Percentiles rank a stretch among this genome's conserved stretches.
phyloP scores from a whole-genome alignment of 2,888 invertebrate species.

The Hirtodrosophila confusa region DNA sequence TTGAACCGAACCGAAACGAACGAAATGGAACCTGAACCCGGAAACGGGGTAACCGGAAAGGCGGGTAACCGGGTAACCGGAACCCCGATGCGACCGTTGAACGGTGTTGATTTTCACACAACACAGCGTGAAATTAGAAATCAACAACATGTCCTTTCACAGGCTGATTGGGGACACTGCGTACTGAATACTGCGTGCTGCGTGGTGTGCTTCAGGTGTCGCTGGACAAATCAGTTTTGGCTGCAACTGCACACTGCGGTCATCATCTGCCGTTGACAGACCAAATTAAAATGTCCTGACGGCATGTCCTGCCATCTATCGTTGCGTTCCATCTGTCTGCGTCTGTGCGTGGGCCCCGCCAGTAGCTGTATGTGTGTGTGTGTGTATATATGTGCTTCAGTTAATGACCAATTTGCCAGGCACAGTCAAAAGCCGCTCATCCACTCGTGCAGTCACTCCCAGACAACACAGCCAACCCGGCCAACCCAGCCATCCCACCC shows the following conservation, averaged over 20 bases:
- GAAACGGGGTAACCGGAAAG: slow-evolving; percentile 7
- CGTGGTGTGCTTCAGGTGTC: slow-evolving; percentile 64
- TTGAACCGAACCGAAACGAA: not conserved
- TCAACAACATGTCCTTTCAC: slow-evolving; percentile 69
- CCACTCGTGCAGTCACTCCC: slow-evolving; percentile 1
- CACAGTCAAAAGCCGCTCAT: slow-evolving; percentile 30
- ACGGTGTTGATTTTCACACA: slow-evolving; percentile 81
- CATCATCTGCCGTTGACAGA: slow-evolving; percentile 78
- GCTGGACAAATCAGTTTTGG: slow-evolving; percentile 53
- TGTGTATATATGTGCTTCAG: slow-evolving; percentile 51
- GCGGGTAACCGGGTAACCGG: slow-evolving; percentile 1
- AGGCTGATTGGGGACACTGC: slow-evolving; percentile 18
- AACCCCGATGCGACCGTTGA: slow-evolving; percentile 20
- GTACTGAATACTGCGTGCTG: not conserved
- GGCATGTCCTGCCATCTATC: slow-evolving; percentile 51
- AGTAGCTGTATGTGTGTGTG: slow-evolving; percentile 11
- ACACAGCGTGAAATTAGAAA: slow-evolving; percentile 80
- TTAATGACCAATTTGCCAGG: slow-evolving; percentile 77
- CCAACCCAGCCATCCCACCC: not conserved
- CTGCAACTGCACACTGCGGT: slow-evolving; percentile 44
- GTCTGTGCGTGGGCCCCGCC: not conserved
- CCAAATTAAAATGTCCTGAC: slow-evolving; percentile 79
- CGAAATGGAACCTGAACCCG: not conserved
- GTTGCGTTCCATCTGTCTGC: slow-evolving; percentile 39
- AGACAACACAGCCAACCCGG: slow-evolving; percentile 10